Conservation (phyloP, 2,113 vertebrate species). For the Bos javanicus region DNA sequence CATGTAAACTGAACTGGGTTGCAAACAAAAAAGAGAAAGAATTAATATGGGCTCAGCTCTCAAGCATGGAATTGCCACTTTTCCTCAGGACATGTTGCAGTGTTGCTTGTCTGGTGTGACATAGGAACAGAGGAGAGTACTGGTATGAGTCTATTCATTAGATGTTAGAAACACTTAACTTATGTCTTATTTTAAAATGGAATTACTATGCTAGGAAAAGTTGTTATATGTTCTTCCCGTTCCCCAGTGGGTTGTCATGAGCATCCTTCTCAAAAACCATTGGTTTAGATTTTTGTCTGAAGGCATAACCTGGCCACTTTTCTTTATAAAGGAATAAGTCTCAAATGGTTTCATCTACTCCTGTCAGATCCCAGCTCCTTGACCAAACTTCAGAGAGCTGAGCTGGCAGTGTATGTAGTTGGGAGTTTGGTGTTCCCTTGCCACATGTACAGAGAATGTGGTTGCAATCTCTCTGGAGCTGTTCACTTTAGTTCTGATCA, state of each 20-base stretch:
- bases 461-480: not conserved
- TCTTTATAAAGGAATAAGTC: not conserved
- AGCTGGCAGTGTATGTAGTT: too few species aligned
- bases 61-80: accelerated
- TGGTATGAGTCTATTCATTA: too few species aligned
- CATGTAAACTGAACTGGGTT: not conserved
- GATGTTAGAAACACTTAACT: not conserved
- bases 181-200: not conserved
- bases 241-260: not conserved
- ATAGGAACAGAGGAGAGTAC: not conserved
- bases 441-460: not conserved
- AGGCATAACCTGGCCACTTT: not conserved
- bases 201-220: not conserved
- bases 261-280: not conserved
- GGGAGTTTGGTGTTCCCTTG: not conserved
- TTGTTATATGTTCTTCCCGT: not conserved
- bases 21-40: not conserved
- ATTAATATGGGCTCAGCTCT: not conserved
- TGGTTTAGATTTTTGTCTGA: not conserved
- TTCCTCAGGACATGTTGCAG: not conserved
- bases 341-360: not conserved
- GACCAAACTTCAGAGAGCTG: not conserved
- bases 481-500: not conserved
- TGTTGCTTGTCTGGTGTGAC: not conserved
- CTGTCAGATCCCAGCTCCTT: not conserved